Percentiles rank a stretch among this genome's conserved stretches.
Conservation (phyloP, 2,888 invertebrate species). For the Baccha elongata region DNA sequence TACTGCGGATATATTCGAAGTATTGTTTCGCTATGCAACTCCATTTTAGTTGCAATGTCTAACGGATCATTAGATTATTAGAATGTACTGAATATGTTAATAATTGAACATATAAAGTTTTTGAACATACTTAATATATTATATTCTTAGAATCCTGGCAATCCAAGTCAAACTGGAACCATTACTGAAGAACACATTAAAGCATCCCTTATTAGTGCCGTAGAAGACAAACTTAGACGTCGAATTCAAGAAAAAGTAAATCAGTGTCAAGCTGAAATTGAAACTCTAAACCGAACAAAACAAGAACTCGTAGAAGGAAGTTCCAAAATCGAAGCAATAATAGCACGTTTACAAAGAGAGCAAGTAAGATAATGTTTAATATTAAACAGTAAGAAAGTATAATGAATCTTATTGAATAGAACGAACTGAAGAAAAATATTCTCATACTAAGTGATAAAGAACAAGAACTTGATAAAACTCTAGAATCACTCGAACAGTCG, state of each 20-base stretch:
- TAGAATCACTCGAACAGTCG: conserved; percentile 89
- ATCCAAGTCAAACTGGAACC: conserved; percentile 87
- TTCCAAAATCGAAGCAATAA: conserved; percentile 90
- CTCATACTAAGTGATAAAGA: conserved; percentile 93
- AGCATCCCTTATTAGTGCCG: conserved; percentile 95
- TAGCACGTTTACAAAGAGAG: conserved; percentile 90
- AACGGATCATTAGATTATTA: no score
- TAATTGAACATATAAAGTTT: no score
- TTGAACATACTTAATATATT: no score
- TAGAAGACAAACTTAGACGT: conserved; percentile 95
- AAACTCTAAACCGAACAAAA: conserved; percentile 93
- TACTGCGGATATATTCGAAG: no score
- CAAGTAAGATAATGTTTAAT: conserved; percentile 80
- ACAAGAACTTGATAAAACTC: conserved; percentile 91
- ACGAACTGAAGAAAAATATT: conserved; percentile 93
- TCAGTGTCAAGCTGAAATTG: conserved; percentile 95
- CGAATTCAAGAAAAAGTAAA: conserved; percentile 94
- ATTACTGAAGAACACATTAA: conserved; percentile 97
- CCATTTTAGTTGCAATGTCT: no score
- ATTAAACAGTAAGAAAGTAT: neutral
- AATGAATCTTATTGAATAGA: conserved; percentile 80
- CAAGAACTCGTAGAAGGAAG: conserved; percentile 94
- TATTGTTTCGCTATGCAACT: no score
- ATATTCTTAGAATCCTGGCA: conserved; percentile 80
- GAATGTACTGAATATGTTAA: no score